These are phyloP conservation scores for Ctenopoma multispine DNA, from an alignment of 2,797 vertebrate species.

Conservation along the genomic window DNA sequence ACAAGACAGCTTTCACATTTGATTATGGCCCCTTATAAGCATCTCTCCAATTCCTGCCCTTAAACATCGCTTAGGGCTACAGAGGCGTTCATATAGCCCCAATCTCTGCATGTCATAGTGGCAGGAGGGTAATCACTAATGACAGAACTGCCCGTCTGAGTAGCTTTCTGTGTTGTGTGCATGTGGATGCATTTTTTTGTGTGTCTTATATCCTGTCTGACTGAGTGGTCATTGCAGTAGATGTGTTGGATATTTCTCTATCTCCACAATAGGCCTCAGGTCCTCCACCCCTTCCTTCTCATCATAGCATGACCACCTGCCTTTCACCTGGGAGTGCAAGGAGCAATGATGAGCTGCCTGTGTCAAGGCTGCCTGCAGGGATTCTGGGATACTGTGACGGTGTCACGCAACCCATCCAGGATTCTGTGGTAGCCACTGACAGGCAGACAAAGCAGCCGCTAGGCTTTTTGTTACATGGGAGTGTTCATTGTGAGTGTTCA, in stretches of 20 bases:
- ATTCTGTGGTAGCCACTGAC: conserved; percentile 65
- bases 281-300: conserved; percentile 47
- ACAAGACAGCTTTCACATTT: conserved; percentile 84
- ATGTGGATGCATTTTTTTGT: conserved; percentile 47
- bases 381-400: conserved; percentile 63
- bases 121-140: conserved; percentile 76
- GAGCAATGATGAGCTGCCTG: conserved; percentile 71
- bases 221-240: conserved; percentile 58
- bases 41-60: conserved; percentile 69
- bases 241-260: conserved; percentile 67
- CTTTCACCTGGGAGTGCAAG: conserved; percentile 72
- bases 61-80: conserved; percentile 80
- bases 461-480: conserved; percentile 51
- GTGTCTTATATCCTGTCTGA: conserved; percentile 29
- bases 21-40: conserved; percentile 80
- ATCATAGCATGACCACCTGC: conserved; percentile 55
- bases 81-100: conserved; percentile 75
- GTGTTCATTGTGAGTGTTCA: conserved; percentile 31
- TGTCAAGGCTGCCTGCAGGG: conserved; percentile 65
- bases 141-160: conserved; percentile 79
- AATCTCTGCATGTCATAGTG: conserved; percentile 76
- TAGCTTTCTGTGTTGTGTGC: conserved; percentile 50
- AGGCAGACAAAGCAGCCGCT: conserved; percentile 63
- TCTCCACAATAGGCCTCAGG: conserved; percentile 63
- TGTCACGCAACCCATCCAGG: conserved; percentile 69